These are phyloP conservation scores for Rhyacichthys aspro DNA, from an alignment of 2,797 vertebrate species.

Conservation along the genomic window DNA sequence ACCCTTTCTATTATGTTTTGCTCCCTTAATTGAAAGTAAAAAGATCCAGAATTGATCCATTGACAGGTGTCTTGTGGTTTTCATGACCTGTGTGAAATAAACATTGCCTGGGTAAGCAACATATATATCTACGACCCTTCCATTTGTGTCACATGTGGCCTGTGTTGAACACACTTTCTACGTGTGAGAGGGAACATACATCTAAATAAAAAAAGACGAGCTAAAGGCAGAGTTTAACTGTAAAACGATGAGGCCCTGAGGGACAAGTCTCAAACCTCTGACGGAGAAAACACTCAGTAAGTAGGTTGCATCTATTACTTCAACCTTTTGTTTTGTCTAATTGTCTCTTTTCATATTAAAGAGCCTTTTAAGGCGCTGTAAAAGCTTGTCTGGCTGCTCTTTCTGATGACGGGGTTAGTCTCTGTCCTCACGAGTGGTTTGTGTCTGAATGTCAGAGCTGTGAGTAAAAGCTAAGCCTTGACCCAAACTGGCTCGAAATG, in stretches of 20 bases:
- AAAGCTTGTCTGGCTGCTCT: neutral
- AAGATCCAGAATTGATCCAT: too few relatives aligned
- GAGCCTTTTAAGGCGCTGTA: neutral
- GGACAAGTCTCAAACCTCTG: slow-evolving; percentile 35
- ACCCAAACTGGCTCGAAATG: slow-evolving; percentile 66
- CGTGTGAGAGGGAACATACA: slow-evolving; percentile 28
- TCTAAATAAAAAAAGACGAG: slow-evolving; percentile 14
- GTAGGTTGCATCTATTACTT: neutral
- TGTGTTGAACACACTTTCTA: neutral
- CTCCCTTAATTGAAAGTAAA: too few relatives aligned
- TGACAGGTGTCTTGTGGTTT: too few relatives aligned
- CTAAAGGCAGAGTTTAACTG: slow-evolving; percentile 41
- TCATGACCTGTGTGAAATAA: too few relatives aligned
- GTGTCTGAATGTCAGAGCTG: slow-evolving; percentile 22
- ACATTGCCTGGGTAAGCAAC: too few relatives aligned
- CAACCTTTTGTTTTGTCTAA: slow-evolving; percentile 2
- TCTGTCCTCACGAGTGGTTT: slow-evolving; percentile 14
- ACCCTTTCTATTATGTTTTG: too few relatives aligned
- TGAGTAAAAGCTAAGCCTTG: slow-evolving; percentile 48
- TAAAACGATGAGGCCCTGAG: slow-evolving; percentile 46
- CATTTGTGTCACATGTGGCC: too few relatives aligned
- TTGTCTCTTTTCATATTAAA: slow-evolving; percentile 1
- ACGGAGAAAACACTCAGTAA: slow-evolving; percentile 40
- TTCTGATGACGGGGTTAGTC: neutral
- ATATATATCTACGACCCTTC: too few relatives aligned